Base-by-base conservation (phyloP, 2,888 invertebrate species). In the Sabatieria punctata region DNA sequence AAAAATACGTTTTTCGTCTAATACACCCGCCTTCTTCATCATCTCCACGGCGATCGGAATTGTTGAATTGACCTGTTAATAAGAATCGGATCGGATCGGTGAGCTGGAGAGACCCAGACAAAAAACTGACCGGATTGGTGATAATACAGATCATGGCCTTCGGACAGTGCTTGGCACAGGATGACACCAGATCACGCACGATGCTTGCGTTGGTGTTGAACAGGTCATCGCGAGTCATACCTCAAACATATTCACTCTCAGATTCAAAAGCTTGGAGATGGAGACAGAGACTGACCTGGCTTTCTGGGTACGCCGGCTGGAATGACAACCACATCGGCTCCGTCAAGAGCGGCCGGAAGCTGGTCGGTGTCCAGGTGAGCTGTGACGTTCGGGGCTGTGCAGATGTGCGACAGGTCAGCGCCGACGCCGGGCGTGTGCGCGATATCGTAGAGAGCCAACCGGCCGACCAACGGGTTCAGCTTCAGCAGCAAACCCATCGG, bases 141-240 rank as follows among this genome's bases (percentile, higher is more conserved):
- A 97, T 93, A 65, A 97, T 89, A 49, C 84, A 86, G 54, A 97
- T 71, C 52, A 91, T 75, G 37, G 95, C 93, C 63, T 88, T 83
- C 39, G 95, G 95, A 40, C 85, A 78, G 59, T 76, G 77, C 68
- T 82, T 75, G 6, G 89, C 83, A 57, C 81, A 74, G 30, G 79
- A 80, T 46, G 73, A 69, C 6, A 81, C 80, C 53, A 97, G 74
- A 68, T 89, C 85, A 41, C 83, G 76, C 4, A 95, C 89, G 60
- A 97, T 91, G 23, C 85, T 82, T n/a, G 95, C 95, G 67, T 97
- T 97, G 2, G 88, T 88, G 72, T 91, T 91, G 75, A 95, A 97
- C 46, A 97, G 75, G 72, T 97, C 97, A 69, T 97, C 95, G 57
- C 95, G 77, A 41, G 88, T 88, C 95, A 95, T 95, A n/a, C 70